phyloP scores from a whole-genome alignment of 2,888 invertebrate species.

The Hipparchia sbordonii region DNA sequence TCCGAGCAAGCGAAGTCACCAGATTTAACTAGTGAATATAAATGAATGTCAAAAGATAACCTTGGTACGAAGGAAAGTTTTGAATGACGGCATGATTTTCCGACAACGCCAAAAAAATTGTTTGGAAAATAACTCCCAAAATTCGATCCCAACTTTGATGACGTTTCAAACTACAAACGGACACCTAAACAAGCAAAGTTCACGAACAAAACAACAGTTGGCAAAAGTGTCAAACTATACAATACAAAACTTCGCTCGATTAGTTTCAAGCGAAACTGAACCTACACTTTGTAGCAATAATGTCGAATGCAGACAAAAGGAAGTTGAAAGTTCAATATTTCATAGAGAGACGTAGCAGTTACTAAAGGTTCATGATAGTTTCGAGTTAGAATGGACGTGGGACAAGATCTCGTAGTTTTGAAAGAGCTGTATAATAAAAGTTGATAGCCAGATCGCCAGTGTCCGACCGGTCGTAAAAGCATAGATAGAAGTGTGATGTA shows the following conservation, averaged over 20 bases:
- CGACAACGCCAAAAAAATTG: slow-evolving; percentile 17
- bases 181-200: slow-evolving; percentile 58
- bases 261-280: slow-evolving; percentile 33
- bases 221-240: slow-evolving; percentile 44
- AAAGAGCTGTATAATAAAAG: slow-evolving; percentile 40
- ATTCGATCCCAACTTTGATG: slow-evolving; percentile 44
- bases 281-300: slow-evolving; percentile 19
- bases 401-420: slow-evolving; percentile 35
- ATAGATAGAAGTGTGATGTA: slow-evolving; percentile 22
- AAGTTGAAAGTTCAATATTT: slow-evolving; percentile 56
- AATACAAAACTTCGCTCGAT: slow-evolving; percentile 22
- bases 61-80: neutral
- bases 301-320: slow-evolving; percentile 24
- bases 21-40: no score
- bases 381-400: slow-evolving; percentile 41
- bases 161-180: slow-evolving; percentile 56
- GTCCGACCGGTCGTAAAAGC: slow-evolving; percentile 22
- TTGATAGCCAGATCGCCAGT: slow-evolving; percentile 31
- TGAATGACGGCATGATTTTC: neutral
- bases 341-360: slow-evolving; percentile 53
- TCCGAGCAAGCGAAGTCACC: no score
- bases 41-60: neutral
- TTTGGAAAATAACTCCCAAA: slow-evolving; percentile 30
- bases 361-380: slow-evolving; percentile 48
- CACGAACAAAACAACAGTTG: slow-evolving; percentile 55